Conservation (phyloP, 2,888 invertebrate species). For the Synanthedon andrenaeformis region DNA sequence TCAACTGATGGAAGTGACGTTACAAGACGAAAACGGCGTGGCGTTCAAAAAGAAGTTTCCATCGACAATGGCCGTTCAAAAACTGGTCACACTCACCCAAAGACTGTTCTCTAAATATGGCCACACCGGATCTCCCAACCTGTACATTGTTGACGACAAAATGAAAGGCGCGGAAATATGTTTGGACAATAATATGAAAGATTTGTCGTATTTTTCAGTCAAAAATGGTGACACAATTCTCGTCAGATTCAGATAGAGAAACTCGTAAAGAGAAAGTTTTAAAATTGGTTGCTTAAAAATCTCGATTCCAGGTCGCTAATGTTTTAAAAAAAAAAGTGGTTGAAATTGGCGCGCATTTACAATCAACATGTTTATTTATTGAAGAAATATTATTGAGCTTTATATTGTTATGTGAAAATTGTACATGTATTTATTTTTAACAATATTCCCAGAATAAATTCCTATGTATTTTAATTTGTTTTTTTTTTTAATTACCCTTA, state of each 20-base stretch:
- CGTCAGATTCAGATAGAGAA: slow-evolving; percentile 70
- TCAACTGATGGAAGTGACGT: slow-evolving; percentile 72
- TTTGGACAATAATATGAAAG: slow-evolving; percentile 85
- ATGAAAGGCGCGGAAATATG: slow-evolving; percentile 76
- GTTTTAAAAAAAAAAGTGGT: slow-evolving; percentile 7
- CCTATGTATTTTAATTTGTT: slow-evolving; percentile 44
- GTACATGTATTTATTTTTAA: slow-evolving; percentile 49
- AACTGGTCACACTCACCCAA: slow-evolving; percentile 83
- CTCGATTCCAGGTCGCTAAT: neutral
- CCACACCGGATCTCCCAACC: slow-evolving; percentile 39
- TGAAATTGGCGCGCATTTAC: slow-evolving; percentile 22
- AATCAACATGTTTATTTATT: slow-evolving; percentile 15
- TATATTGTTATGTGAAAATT: slow-evolving; percentile 47
- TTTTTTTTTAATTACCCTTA: slow-evolving; percentile 18
- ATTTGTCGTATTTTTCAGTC: slow-evolving; percentile 85
- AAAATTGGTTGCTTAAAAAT: slow-evolving; percentile 5
- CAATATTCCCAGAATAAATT: slow-evolving; percentile 46
- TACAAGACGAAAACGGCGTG: slow-evolving; percentile 66
- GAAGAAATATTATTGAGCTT: slow-evolving; percentile 26
- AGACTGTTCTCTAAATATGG: slow-evolving; percentile 74
- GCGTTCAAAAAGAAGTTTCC: slow-evolving; percentile 80
- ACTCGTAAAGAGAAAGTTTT: neutral
- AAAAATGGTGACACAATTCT: slow-evolving; percentile 85
- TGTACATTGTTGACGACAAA: slow-evolving; percentile 68
- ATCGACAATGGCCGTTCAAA: slow-evolving; percentile 83